Conservation (phyloP, 2,797 vertebrate species). For the Cichlasoma orientale region DNA sequence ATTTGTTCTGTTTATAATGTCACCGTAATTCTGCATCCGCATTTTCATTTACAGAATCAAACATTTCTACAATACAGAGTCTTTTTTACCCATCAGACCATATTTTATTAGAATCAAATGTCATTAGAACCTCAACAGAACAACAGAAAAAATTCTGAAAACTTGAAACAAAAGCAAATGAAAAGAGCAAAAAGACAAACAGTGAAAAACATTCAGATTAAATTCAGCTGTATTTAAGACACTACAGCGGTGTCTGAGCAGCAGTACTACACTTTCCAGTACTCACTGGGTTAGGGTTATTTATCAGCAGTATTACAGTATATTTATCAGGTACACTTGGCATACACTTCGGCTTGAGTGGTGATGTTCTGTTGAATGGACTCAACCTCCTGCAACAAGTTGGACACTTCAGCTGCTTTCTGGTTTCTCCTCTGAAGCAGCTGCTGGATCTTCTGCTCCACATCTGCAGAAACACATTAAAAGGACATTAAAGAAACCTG, state of each 20-base stretch:
- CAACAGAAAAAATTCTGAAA: neutral
- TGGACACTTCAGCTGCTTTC: slow-evolving; percentile 79
- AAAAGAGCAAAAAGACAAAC: neutral
- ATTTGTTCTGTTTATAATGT: neutral
- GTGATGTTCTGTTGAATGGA: slow-evolving; percentile 79
- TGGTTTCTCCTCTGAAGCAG: slow-evolving; percentile 77
- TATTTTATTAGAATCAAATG: neutral
- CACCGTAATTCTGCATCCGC: neutral
- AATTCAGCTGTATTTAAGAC: neutral
- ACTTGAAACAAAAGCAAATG: neutral
- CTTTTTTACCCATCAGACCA: neutral
- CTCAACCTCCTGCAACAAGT: slow-evolving; percentile 75
- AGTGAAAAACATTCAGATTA: neutral
- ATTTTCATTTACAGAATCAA: neutral
- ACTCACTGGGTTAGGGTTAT: neutral
- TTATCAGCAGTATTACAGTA: neutral
- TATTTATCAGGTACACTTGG: slow-evolving; percentile 10
- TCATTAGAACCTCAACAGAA: neutral
- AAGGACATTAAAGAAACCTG: neutral
- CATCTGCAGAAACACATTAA: slow-evolving; percentile 70
- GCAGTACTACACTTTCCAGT: neutral
- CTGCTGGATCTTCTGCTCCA: slow-evolving; percentile 85
- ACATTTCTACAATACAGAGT: too few relatives aligned
- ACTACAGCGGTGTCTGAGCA: neutral
- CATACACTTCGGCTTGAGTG: slow-evolving; percentile 68